Evolutionary conservation across 2,888 invertebrate genomes (phyloP).

Genomic region (Chrysolina americana): DNA sequence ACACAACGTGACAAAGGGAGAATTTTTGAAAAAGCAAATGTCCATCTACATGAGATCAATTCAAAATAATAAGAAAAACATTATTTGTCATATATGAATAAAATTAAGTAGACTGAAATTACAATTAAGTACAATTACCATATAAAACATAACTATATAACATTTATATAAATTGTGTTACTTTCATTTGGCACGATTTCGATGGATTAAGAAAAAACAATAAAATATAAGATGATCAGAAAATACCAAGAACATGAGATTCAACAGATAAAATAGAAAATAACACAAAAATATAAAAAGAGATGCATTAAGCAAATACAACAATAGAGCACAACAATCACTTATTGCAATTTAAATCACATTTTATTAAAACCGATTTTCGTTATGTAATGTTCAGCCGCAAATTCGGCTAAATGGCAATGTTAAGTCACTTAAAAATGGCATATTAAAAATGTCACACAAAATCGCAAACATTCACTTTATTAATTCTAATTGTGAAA

Average conservation of each 20-base stretch:
- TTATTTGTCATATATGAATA: constrained; percentile 18
- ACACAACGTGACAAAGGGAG: constrained; percentile 14
- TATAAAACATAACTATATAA: constrained; percentile 37
- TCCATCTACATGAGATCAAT: constrained; percentile 39
- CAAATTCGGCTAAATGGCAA: constrained; percentile 54
- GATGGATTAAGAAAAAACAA: constrained; percentile 31
- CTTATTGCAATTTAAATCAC: constrained; percentile 67
- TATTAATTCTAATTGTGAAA: constrained; percentile 12
- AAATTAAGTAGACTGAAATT: constrained; percentile 31
- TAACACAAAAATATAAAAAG: constrained; percentile 30
- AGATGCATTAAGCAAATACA: constrained; percentile 21
- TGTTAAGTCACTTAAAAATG: constrained; percentile 45
- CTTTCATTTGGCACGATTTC: constrained; percentile 60
- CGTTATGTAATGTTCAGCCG: constrained; percentile 44
- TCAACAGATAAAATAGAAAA: constrained; percentile 33
- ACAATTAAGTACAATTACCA: constrained; percentile 48
- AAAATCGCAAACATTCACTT: constrained; percentile 15
- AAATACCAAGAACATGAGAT: constrained; percentile 29
- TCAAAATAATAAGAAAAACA: constrained; percentile 27
- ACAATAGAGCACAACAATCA: constrained; percentile 62
- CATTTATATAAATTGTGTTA: constrained; percentile 48
- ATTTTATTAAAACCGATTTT: constrained; percentile 58
- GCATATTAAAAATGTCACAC: constrained; percentile 22
- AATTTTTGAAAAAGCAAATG: constrained; percentile 33
- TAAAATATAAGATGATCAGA: constrained; percentile 17